These are phyloP conservation scores for Coenonympha arcania DNA, from an alignment of 2,888 invertebrate species.

Conservation along the genomic window DNA sequence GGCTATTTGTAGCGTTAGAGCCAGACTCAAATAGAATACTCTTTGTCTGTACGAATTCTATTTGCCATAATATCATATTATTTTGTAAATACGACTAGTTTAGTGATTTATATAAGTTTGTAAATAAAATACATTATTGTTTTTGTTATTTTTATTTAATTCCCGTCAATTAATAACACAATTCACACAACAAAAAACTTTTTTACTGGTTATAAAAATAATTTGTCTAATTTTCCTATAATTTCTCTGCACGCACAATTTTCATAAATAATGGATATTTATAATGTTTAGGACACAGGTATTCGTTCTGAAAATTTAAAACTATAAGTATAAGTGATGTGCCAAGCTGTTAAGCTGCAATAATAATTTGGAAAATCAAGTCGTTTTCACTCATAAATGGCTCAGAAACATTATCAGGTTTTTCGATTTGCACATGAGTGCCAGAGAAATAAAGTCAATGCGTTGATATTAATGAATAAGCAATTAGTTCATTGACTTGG, in stretches of 20 bases:
- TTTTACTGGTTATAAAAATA: conserved; percentile 5
- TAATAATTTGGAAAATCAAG: background rate
- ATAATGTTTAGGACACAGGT: conserved; percentile 15
- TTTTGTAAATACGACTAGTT: conserved; percentile 32
- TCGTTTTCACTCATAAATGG: no score
- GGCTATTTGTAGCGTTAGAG: no score
- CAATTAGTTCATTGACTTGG: no score
- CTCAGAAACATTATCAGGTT: no score
- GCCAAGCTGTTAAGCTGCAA: background rate
- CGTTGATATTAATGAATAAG: no score
- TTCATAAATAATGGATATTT: conserved; percentile 49
- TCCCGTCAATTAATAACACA: no score
- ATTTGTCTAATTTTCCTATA: background rate
- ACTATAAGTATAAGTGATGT: background rate
- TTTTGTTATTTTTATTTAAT: conserved; percentile 10
- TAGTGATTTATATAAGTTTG: conserved; percentile 29
- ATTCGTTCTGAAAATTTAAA: conserved; percentile 11
- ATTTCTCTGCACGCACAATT: conserved; percentile 45
- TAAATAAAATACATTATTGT: conserved; percentile 28
- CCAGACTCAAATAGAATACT: no score
- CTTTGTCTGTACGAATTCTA: no score
- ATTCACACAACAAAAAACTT: conserved; percentile 5
- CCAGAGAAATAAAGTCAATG: no score
- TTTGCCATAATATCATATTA: no score
- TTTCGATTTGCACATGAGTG: no score